phyloP scores from a whole-genome alignment of 2,113 vertebrate species.

The Perca flavescens region DNA sequence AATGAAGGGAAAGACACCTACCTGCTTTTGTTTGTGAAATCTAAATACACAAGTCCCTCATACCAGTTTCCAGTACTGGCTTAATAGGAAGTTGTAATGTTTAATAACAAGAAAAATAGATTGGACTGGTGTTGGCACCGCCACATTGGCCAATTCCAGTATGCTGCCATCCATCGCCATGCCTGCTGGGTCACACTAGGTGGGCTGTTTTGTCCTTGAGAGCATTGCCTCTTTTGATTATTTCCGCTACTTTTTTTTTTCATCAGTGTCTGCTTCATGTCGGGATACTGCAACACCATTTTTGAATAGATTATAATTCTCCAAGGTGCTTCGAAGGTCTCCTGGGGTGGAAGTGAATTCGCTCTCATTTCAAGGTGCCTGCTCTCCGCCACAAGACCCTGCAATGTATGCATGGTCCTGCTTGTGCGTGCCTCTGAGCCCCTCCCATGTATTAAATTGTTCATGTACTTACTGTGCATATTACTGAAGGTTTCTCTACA shows the following conservation, averaged over 20 bases:
- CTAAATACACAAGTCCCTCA: not conserved
- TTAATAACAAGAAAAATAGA: not conserved
- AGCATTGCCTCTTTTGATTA: constrained; percentile 55
- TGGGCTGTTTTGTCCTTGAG: constrained; percentile 53
- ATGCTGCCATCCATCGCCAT: not conserved
- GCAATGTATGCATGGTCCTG: constrained; percentile 13
- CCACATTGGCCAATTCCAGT: not conserved
- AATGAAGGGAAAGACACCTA: no score
- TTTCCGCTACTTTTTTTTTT: constrained; percentile 14
- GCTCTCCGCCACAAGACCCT: constrained; percentile 4
- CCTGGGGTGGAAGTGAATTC: constrained; percentile 19
- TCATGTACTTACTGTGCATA: not conserved
- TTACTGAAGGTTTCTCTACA: not conserved
- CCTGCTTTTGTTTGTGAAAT: not conserved
- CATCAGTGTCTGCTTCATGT: constrained; percentile 43
- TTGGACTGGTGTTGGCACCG: not conserved
- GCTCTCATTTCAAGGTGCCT: constrained; percentile 47
- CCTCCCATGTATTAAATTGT: constrained; percentile 12
- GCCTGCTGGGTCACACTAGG: constrained; percentile 24
- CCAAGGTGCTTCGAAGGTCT: constrained; percentile 61
- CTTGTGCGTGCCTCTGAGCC: constrained; percentile 9
- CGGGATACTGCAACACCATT: constrained; percentile 23
- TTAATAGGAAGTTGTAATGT: not conserved
- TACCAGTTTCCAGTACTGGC: not conserved
- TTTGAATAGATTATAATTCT: constrained; percentile 59